Percentiles rank a stretch among this genome's conserved stretches.
Conservation (phyloP, 2,113 vertebrate genomes). For the Poeciliopsis retropinna region DNA sequence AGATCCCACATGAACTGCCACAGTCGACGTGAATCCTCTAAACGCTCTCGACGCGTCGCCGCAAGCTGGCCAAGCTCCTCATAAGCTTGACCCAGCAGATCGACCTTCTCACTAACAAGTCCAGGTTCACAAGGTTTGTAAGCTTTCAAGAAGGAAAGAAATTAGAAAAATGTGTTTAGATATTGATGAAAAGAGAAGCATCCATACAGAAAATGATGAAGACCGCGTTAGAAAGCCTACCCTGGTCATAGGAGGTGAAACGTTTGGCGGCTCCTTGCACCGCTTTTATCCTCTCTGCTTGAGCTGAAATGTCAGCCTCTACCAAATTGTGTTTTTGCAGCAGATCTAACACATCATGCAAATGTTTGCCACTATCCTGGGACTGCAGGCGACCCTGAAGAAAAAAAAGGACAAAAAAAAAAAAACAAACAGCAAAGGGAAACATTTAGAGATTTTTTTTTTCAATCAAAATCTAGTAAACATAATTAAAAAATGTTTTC, state of each 20-base stretch:
- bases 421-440: neutral
- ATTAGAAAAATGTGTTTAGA: conserved; percentile 1
- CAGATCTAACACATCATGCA: conserved; percentile 91
- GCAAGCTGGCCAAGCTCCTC: conserved; percentile 85
- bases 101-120: conserved; percentile 84
- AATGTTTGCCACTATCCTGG: conserved; percentile 91
- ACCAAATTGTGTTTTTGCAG: conserved; percentile 93
- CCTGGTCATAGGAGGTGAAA: conserved; percentile 83
- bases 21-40: conserved; percentile 88
- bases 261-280: conserved; percentile 84
- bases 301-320: conserved; percentile 89
- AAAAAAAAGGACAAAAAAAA: neutral
- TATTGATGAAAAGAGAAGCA: neutral
- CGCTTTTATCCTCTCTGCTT: conserved; percentile 88
- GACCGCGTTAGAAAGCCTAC: conserved; percentile 66
- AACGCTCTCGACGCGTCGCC: conserved; percentile 72
- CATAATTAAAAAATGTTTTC: neutral
- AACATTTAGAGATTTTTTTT: neutral
- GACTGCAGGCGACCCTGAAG: conserved; percentile 88
- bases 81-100: conserved; percentile 83
- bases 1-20: conserved; percentile 94
- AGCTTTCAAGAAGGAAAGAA: conserved; percentile 67
- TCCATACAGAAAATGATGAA: neutral
- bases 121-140: conserved; percentile 91
- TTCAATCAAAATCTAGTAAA: neutral